phyloP scores from a whole-genome alignment of 64 coral and sea anemone genomes.

The Astreopora myriophthalma region DNA sequence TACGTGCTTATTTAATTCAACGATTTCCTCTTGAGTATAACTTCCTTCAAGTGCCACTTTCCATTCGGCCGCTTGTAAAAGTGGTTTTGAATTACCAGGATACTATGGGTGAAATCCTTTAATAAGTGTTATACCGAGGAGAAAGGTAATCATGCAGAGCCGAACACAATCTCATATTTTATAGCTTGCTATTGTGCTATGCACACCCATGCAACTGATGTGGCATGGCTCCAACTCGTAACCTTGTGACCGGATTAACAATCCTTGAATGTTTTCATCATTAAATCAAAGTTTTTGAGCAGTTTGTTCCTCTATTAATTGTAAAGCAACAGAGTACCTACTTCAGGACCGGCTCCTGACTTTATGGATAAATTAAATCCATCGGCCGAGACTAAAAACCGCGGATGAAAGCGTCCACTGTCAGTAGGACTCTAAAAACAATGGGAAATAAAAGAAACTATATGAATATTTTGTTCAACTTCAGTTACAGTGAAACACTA shows the following conservation, averaged over 20 bases:
- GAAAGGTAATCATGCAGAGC: too few species aligned
- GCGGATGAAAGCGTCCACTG: background rate
- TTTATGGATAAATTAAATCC: background rate
- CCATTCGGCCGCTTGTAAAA: background rate
- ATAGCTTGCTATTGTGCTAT: background rate
- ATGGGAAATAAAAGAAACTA: too few species aligned
- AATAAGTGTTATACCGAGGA: too few species aligned
- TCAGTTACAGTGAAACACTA: too few species aligned
- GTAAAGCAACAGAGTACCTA: background rate
- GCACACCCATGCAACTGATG: too few species aligned
- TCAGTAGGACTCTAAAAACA: too few species aligned
- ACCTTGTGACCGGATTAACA: background rate
- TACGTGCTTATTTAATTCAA: background rate
- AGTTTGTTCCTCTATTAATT: background rate
- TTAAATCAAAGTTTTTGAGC: background rate
- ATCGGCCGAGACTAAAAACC: background rate
- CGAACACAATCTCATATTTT: background rate
- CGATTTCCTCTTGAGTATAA: background rate
- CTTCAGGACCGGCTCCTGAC: background rate
- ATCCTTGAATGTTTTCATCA: background rate
- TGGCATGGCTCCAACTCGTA: background rate
- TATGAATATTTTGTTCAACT: too few species aligned
- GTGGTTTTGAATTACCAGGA: background rate
- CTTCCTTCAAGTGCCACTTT: background rate
- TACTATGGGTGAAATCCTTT: too few species aligned